These are phyloP conservation scores for Limnephilus marmoratus DNA, from an alignment of 2,888 invertebrate species.

Conservation along the genomic window DNA sequence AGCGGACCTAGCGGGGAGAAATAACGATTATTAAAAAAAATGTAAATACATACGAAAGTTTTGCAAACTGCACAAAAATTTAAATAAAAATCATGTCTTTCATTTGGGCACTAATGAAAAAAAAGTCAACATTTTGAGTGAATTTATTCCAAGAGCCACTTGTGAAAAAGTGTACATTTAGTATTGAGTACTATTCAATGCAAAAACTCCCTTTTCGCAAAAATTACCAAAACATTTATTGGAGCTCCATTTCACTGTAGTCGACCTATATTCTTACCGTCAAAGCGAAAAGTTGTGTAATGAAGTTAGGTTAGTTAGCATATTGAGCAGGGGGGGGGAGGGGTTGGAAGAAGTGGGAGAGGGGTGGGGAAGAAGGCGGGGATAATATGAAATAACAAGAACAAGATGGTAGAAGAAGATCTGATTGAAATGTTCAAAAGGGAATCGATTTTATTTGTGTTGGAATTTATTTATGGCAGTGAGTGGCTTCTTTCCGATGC, in stretches of 20 bases:
- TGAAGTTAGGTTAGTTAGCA: conserved; percentile 37
- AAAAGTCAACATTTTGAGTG: no score
- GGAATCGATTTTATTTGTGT: not conserved
- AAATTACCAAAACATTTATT: not conserved
- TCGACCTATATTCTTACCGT: not conserved
- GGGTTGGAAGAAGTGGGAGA: not conserved
- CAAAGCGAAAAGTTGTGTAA: conserved; percentile 15
- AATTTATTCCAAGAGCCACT: no score
- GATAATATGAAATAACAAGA: not conserved
- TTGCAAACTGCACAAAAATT: no score
- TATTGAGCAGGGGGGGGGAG: not conserved
- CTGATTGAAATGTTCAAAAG: not conserved
- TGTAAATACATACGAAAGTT: no score
- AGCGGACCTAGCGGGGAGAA: no score
- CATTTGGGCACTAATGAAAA: no score
- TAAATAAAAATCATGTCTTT: no score
- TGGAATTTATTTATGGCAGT: not conserved
- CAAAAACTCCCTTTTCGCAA: no score
- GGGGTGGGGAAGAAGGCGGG: not conserved
- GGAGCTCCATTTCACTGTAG: not conserved
- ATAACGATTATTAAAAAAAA: no score
- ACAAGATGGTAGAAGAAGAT: not conserved
- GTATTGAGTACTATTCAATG: no score
- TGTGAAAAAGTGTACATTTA: no score
- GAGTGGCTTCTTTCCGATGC: not conserved